phyloP scores from a whole-genome alignment of 2,113 vertebrate species.

The Hydrolagus affinis region DNA sequence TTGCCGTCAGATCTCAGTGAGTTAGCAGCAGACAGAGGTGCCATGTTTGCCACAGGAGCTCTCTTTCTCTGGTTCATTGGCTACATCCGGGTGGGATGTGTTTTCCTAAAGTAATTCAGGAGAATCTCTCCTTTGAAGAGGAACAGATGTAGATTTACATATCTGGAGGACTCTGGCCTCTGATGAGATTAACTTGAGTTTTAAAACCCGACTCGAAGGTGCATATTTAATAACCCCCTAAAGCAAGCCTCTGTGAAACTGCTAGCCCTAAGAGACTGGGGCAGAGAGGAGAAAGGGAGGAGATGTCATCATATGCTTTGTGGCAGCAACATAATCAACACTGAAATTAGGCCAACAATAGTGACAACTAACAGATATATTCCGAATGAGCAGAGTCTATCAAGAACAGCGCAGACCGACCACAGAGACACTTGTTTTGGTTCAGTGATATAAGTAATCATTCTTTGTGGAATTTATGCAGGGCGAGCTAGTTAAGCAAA shows the following conservation, averaged over 20 bases:
- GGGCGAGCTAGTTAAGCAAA: not conserved
- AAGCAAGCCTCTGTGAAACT: slow-evolving; percentile 71
- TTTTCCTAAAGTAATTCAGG: slow-evolving; percentile 77
- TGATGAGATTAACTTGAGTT: slow-evolving; percentile 94
- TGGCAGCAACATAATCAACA: slow-evolving; percentile 57
- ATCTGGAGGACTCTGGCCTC: slow-evolving; percentile 90
- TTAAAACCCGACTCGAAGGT: slow-evolving; percentile 81
- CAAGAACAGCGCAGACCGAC: too few species aligned
- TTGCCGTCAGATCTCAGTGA: slow-evolving; percentile 67
- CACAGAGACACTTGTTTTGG: not conserved
- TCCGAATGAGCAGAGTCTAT: too few species aligned
- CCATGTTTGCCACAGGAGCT: slow-evolving; percentile 58
- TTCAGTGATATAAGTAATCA: slow-evolving; percentile 1
- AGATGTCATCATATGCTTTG: slow-evolving; percentile 59
- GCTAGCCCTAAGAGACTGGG: slow-evolving; percentile 67
- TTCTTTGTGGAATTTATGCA: slow-evolving; percentile 16
- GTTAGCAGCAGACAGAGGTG: slow-evolving; percentile 50
- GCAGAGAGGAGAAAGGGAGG: slow-evolving; percentile 66
- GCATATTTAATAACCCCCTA: slow-evolving; percentile 99
- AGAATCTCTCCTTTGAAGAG: slow-evolving; percentile 88
- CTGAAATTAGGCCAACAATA: slow-evolving; percentile 65
- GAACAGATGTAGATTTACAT: slow-evolving; percentile 99
- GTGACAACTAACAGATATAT: slow-evolving; percentile 53
- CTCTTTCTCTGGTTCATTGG: slow-evolving; percentile 65
- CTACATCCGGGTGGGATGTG: slow-evolving; percentile 62